These are phyloP conservation scores for Euura saliciscinereae DNA, from an alignment of 1,140 invertebrate genomes.

Conservation along the genomic window DNA sequence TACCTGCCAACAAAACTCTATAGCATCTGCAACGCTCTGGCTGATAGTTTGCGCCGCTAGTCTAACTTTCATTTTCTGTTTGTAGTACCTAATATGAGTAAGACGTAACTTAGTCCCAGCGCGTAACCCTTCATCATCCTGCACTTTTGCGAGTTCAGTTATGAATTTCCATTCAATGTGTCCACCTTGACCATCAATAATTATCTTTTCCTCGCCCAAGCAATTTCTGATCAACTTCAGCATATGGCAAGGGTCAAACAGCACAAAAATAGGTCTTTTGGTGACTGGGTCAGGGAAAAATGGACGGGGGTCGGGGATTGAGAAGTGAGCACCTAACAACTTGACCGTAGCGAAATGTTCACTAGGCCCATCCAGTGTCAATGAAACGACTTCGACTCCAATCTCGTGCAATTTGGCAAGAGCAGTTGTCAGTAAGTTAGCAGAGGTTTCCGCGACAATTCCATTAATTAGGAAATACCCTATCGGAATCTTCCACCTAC, in stretches of 20 bases:
- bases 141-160: neutral
- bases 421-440: no score
- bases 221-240: constrained; percentile 30
- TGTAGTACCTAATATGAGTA: constrained; percentile 16
- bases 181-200: constrained; percentile 18
- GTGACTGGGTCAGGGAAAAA: constrained; percentile 24
- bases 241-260: constrained; percentile 33
- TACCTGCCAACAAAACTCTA: neutral
- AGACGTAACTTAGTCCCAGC: constrained; percentile 8
- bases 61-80: constrained; percentile 21
- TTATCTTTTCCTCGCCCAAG: constrained; percentile 10
- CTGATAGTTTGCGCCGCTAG: constrained; percentile 32
- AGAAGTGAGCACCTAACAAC: constrained; percentile 33
- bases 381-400: no score
- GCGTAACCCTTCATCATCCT: neutral
- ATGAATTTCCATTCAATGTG: constrained; percentile 13
- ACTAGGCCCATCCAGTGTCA: neutral
- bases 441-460: no score
- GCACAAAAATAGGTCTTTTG: constrained; percentile 14
- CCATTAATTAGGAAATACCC: no score
- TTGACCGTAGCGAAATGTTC: constrained; percentile 20
- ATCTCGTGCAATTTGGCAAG: no score
- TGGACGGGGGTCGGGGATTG: constrained; percentile 14
- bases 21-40: no score
- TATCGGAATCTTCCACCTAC: no score